A percentile compares a stretch with the other conserved stretches of the same genome.
phyloP scores from a whole-genome alignment of 1,140 invertebrate genomes.

The Trachelipus rathkii region DNA sequence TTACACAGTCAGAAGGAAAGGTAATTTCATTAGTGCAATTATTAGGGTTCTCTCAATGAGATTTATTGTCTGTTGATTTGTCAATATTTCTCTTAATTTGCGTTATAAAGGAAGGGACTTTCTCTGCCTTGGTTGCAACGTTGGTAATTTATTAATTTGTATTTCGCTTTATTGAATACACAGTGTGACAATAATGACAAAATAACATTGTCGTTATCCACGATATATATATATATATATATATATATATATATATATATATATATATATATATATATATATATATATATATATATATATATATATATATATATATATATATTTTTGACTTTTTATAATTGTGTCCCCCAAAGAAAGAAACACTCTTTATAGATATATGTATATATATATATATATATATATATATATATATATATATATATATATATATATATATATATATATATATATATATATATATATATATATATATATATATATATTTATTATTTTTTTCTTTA shows the following conservation, averaged over 20 bases:
- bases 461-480: slow-evolving; percentile 7
- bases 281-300: slow-evolving; percentile 22
- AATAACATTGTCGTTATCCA: too few relatives aligned
- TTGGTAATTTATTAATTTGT: too few relatives aligned
- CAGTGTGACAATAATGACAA: too few relatives aligned
- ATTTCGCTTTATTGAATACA: too few relatives aligned
- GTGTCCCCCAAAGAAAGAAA: too few relatives aligned
- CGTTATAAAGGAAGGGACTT: not conserved
- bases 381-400: slow-evolving; percentile 17
- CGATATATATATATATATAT: too few relatives aligned
- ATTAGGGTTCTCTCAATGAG: not conserved
- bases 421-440: slow-evolving; percentile 25
- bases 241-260: slow-evolving; percentile 23
- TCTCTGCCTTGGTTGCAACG: too few relatives aligned
- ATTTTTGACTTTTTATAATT: not conserved
- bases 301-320: slow-evolving; percentile 24
- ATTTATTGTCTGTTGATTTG: not conserved
- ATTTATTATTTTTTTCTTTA: too few relatives aligned
- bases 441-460: slow-evolving; percentile 27
- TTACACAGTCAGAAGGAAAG: not conserved
- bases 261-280: slow-evolving; percentile 23
- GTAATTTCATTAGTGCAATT: not conserved
- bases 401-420: slow-evolving; percentile 20
- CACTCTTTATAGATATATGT: slow-evolving; percentile 18
- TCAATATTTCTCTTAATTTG: slow-evolving; percentile 12